A percentile compares a stretch with the other conserved stretches of the same genome.
Conservation (phyloP, 2,888 invertebrate species). For the Cyaniris semiargus region DNA sequence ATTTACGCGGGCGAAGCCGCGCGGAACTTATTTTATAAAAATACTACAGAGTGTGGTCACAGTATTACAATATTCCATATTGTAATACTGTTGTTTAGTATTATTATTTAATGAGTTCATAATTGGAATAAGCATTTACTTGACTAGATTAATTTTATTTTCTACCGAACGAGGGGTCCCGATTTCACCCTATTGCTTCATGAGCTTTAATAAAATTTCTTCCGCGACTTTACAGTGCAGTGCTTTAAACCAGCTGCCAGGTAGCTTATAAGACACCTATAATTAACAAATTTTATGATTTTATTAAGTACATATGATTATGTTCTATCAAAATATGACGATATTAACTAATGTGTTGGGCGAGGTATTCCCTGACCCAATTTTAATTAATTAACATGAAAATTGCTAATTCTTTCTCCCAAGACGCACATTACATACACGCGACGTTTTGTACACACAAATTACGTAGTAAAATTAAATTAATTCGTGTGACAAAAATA, state of each 20-base stretch:
- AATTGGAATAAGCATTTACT: too few species aligned
- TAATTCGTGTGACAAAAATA: background rate
- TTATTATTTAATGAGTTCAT: too few species aligned
- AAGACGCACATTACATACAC: background rate
- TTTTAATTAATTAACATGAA: constrained; percentile 1
- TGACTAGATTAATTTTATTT: background rate
- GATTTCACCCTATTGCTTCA: background rate
- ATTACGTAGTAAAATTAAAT: background rate
- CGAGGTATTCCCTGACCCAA: background rate
- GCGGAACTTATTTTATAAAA: too few species aligned
- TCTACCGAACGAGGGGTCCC: background rate
- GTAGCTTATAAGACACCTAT: too few species aligned
- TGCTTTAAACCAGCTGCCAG: too few species aligned
- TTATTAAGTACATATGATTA: background rate
- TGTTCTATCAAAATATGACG: background rate
- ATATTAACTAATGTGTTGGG: background rate
- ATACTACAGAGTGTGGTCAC: too few species aligned
- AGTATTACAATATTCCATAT: too few species aligned
- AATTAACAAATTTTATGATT: background rate
- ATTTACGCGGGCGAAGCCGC: too few species aligned
- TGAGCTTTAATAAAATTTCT: too few species aligned
- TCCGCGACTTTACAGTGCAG: too few species aligned
- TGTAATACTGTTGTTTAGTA: too few species aligned
- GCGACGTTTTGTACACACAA: background rate
- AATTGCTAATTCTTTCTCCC: constrained; percentile 1